These are phyloP conservation scores for Thereva unica DNA, from an alignment of 2,888 invertebrate species.

Conservation along the genomic window DNA sequence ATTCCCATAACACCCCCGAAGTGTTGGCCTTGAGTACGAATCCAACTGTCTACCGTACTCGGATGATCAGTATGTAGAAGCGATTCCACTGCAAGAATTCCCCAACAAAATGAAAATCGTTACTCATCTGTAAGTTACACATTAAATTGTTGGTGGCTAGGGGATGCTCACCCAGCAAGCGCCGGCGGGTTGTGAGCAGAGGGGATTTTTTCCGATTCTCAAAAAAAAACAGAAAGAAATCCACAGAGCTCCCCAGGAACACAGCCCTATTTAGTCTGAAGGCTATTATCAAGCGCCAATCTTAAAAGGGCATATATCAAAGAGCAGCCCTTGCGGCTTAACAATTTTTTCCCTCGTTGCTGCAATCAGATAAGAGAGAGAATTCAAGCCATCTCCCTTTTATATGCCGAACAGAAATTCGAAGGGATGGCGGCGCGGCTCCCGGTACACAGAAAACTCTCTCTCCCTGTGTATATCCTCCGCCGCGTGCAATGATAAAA, in stretches of 20 bases:
- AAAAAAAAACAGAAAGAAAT: no score
- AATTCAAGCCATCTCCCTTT: slow-evolving; percentile 17
- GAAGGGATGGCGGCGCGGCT: slow-evolving; percentile 12
- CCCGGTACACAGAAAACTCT: slow-evolving; percentile 17
- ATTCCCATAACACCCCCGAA: no score
- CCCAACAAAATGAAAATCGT: no score
- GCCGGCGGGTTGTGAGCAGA: no score
- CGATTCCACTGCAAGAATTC: no score
- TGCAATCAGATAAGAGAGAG: slow-evolving; percentile 30
- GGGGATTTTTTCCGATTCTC: no score
- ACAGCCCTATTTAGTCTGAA: slow-evolving; percentile 30
- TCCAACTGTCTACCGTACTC: no score
- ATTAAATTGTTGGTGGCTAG: no score
- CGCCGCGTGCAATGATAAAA: slow-evolving; percentile 20
- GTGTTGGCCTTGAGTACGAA: no score
- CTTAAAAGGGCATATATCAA: slow-evolving; percentile 33
- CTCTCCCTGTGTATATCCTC: not conserved
- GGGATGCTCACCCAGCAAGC: no score
- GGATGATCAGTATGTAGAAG: no score
- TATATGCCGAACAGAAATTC: slow-evolving; percentile 20
- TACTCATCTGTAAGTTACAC: no score
- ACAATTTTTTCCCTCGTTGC: slow-evolving; percentile 23
- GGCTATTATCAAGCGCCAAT: slow-evolving; percentile 32
- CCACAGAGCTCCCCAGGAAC: not conserved
- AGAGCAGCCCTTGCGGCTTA: slow-evolving; percentile 15